Percentiles rank a stretch among this genome's conserved stretches.
Evolutionary conservation across 2,113 vertebrate genomes (phyloP).

Genomic region (Carlito syrichta): DNA sequence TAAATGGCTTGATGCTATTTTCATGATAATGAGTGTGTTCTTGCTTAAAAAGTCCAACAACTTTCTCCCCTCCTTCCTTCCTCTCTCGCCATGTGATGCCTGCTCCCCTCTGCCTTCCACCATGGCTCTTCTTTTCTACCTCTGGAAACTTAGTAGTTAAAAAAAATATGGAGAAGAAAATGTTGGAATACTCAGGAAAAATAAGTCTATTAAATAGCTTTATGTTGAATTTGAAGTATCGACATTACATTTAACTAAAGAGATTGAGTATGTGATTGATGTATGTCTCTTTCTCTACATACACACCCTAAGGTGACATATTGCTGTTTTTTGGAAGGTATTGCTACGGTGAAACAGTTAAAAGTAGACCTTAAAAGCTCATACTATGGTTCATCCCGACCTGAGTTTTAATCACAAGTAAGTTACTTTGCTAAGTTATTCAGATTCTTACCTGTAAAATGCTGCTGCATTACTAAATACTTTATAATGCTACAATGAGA

Average conservation of each 20-base stretch:
- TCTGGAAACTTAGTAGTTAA: not conserved
- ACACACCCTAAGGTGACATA: not conserved
- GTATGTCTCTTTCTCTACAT: not conserved
- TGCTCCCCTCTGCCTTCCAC: not conserved
- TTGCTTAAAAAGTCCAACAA: too few relatives aligned
- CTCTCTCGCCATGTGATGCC: too few relatives aligned
- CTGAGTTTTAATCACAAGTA: not conserved
- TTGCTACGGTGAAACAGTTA: not conserved
- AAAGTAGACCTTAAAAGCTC: not conserved
- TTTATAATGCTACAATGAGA: not conserved
- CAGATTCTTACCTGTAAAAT: not conserved
- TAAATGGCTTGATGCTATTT: too few relatives aligned
- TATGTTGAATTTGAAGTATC: not conserved
- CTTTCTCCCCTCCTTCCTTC: too few relatives aligned
- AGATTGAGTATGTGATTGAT: not conserved
- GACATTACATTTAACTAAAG: not conserved
- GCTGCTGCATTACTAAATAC: not conserved
- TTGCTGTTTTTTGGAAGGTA: not conserved
- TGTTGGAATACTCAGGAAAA: not conserved
- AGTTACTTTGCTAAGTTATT: not conserved
- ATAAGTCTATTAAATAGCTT: not conserved
- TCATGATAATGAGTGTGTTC: too few relatives aligned
- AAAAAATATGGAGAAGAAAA: not conserved
- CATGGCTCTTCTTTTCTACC: not conserved
- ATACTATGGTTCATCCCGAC: not conserved